Evolutionary conservation across 2,113 vertebrate genomes (phyloP), one percentile per base, ranked within the genome.

Genomic region (Strigops habroptila): DNA sequence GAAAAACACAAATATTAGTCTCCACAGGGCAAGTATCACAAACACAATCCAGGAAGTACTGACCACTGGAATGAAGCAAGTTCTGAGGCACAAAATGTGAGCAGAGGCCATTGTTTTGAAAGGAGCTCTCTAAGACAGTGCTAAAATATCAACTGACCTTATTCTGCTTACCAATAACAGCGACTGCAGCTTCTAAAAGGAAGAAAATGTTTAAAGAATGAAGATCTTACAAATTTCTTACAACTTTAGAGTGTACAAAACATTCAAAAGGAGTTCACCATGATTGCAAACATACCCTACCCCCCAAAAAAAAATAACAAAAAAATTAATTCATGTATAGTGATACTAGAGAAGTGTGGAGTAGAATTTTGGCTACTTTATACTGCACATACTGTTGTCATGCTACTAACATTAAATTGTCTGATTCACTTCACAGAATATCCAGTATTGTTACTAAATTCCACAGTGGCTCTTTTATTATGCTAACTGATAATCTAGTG

Each of bases 401-500:
- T 88, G 63, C 46, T 94, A 93, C 33, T 28, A 79, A 79, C 57
- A 82, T 88, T 79, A 92, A 75, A 86, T 15, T 21, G 46, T 39
- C 51, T 78, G 53, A 89, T 82, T 95, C 86, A 73, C 62, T 91
- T 97, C 91, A 95, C 77, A 95, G 97, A 91, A 94, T 96, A 97
- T 92, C 91, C 82, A 91, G 53, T 89, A 91, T 91, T 96, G 95
- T 94, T 96, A 82, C 90, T 96, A 95, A 97, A 97, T 97, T 98
- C 97, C 94, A 91, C 93, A 93, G 91, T 90, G 97, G 93, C 94
- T 96, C 62, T 95, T 98, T 97, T 98, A 97, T 98, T 98, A 98
- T 98, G 97, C 79, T 98, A 98, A 98, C 96, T 98, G 97, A 98
- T 98, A 98, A 97, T 97, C 91, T 93, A 97, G 57, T 88, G 46